Evolutionary conservation across 64 coral and sea anemone species (phyloP), one percentile per base, ranked within the genome.

Genomic region (Montipora capricornis): DNA sequence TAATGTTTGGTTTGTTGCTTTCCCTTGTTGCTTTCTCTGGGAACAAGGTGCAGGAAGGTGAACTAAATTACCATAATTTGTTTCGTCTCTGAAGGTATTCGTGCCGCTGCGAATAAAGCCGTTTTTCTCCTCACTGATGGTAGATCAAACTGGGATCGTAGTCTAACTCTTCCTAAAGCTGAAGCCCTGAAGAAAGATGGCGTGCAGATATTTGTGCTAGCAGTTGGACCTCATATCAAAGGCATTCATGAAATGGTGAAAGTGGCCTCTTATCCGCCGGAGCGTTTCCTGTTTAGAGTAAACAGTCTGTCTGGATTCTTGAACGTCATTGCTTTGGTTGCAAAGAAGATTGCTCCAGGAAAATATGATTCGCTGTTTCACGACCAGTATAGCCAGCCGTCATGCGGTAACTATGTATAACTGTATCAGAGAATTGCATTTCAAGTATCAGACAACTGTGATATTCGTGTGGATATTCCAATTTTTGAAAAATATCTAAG

Each of bases 121-220:
- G 80, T 92, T 70, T 48, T 92, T 0, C 62, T 92, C 6, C 69
- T 92, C 16, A 92, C 90, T 62, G 90, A 92, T 73, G 90, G 90
- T 11, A 45, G 5, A 6, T 84, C 90, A 49, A 84, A 84, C 24
- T 24, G 49, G 10, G 61, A 84, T 4, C 49, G 84, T 44, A 58
- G 78, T 20, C 61, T 52, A 24, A 92, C 90, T 3, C 19, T 92
- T 3, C 82, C 52, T 15, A 55, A 17, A 5, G 90, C 90, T 1
- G 4, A 75, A 17, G 69, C 70, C 20, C 14, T 92, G 9, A 92
- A 92, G 45, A 3, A 20, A 19, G 24, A 19, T 4, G 80, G 71
- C 2, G 52, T 92, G 4, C 20, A 85, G n/a, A 74, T 92, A 4
- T 92, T 85, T 62, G 90, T 92, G 20, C 22, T 92, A 46, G 90